Base-by-base conservation (phyloP, 2,797 vertebrate genomes). In the Ceryle rudis region DNA sequence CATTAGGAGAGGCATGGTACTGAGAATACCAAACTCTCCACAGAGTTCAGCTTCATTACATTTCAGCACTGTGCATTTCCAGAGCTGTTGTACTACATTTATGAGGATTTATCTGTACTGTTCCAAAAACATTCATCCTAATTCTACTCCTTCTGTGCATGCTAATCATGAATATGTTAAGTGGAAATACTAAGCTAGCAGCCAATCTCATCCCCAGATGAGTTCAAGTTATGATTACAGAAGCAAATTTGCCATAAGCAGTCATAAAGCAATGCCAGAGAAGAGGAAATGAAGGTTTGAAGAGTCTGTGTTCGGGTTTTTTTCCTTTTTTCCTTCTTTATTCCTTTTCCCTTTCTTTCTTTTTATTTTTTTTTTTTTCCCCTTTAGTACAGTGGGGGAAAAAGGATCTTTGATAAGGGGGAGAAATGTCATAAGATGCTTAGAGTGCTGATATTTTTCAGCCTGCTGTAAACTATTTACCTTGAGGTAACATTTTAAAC, bases 91-190 rank as follows among this genome's bases (percentile, higher is more conserved):
- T 98, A 98, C 96, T 98, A 98, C 98, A 98, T 98, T 98, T 98
- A 98, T 98, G 97, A 98, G 98, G 97, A 98, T 98, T 98, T 98
- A 98, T 98, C 98, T 98, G 97, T 91, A 97, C 97, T 97, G 97
- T 97, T 98, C 97, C 98, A 98, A 98, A 98, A 98, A 98, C 98
- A 98, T 98, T 98, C 98, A 98, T 98, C 98, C 98, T 98, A 98
- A 98, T 98, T 98, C 97, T 96, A 65, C 82, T 97, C 97, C 97
- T 98, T 97, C 98, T 98, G 97, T 98, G 97, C 97, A 98, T 98
- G 97, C 96, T 98, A 98, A 98, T 98, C 97, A 97, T 98, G 98
- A 98, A 98, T 98, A 98, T 97, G 97, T 97, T 98, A 98, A 98
- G 96, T 97, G 96, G 97, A 98, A 98, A 97, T 97, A 96, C 97